Conservation (phyloP, 2,797 vertebrate species). For the Neopelma chrysocephalum region DNA sequence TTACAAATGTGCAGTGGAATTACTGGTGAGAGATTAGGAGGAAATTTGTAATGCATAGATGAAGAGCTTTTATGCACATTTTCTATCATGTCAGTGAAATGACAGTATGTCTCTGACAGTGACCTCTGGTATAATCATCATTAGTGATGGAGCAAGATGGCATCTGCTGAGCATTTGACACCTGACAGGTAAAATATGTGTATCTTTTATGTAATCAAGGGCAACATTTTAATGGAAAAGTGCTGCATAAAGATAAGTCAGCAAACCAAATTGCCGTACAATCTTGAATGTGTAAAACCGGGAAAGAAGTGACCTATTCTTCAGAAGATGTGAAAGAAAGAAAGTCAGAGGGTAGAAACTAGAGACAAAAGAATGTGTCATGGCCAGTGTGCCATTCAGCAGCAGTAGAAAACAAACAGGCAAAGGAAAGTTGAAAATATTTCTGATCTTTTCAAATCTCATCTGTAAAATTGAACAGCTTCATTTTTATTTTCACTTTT, state of each 20-base stretch:
- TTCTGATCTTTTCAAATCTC: neutral
- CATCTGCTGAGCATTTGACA: slow-evolving; percentile 28
- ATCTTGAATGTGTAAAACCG: neutral
- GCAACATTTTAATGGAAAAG: slow-evolving; percentile 2
- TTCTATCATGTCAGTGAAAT: neutral
- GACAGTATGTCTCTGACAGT: neutral
- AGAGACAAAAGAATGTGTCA: neutral
- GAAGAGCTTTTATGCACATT: slow-evolving; percentile 7
- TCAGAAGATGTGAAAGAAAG: neutral
- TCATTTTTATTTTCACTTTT: neutral
- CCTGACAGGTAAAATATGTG: slow-evolving; percentile 33
- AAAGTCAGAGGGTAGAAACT: neutral
- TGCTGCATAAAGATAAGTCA: neutral
- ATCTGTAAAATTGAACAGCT: neutral
- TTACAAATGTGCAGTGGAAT: slow-evolving; percentile 11
- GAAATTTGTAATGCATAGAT: neutral
- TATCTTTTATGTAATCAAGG: neutral
- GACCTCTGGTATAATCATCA: slow-evolving; percentile 22
- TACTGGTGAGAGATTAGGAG: neutral
- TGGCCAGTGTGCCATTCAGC: neutral
- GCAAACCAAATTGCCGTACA: neutral
- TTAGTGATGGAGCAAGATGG: neutral
- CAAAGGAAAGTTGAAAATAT: neutral
- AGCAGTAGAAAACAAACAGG: neutral
- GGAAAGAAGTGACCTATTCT: neutral